Conservation (phyloP, 2,888 invertebrate species). For the Conchocele bisecta region DNA sequence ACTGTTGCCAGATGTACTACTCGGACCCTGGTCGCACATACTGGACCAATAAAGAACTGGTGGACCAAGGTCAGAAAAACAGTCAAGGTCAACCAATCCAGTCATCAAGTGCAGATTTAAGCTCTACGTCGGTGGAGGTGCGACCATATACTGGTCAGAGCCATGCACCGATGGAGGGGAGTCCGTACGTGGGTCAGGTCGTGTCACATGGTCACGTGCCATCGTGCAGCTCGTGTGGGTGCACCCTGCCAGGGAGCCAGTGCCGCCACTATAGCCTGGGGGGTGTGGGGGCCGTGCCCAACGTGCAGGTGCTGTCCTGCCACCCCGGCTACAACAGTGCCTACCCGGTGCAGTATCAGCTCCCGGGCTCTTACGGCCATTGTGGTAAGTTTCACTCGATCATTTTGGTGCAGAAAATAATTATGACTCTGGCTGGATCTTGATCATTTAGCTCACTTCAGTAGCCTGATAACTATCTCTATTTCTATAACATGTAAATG, state of each 20-base stretch:
- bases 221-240: slow-evolving; percentile 48
- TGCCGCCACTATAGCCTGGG: slow-evolving; percentile 69
- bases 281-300: slow-evolving; percentile 62
- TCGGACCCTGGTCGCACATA: slow-evolving; percentile 47
- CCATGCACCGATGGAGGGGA: slow-evolving; percentile 50
- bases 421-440: too few species aligned
- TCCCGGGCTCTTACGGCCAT: slow-evolving; percentile 49
- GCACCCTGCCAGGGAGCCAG: slow-evolving; percentile 60
- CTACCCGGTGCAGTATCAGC: slow-evolving; percentile 68
- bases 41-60: slow-evolving; percentile 56
- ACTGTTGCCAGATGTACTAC: slow-evolving; percentile 56
- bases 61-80: slow-evolving; percentile 36
- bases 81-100: neutral
- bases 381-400: slow-evolving; percentile 56
- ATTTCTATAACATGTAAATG: too few species aligned
- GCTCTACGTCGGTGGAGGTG: slow-evolving; percentile 37
- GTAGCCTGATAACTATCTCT: too few species aligned
- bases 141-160: slow-evolving; percentile 52
- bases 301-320: slow-evolving; percentile 61
- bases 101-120: neutral
- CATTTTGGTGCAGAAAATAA: too few species aligned
- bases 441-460: too few species aligned
- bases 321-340: slow-evolving; percentile 65
- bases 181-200: slow-evolving; percentile 53
- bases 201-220: slow-evolving; percentile 50